Base-by-base conservation (phyloP, 2,797 vertebrate species). In the Chloroceryle inda region DNA sequence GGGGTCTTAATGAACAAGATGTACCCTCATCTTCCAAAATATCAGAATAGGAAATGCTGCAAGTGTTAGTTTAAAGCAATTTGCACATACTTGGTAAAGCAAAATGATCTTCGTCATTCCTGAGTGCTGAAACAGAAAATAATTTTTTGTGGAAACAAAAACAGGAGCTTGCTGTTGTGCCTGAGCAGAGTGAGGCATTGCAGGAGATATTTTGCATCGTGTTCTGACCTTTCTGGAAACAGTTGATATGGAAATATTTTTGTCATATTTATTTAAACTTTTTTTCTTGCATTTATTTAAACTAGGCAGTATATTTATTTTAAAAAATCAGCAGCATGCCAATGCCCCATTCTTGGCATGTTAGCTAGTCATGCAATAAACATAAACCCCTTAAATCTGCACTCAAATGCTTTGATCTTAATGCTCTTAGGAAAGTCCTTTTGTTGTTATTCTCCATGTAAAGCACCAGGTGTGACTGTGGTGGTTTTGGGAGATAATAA, bases 51-150 rank as follows among this genome's bases (percentile, higher is more conserved):
- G 44, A 80, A 61, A 68, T 8, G 11, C 45, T 71, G 37, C 10
- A 38, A 85, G 61, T 22, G 21, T 64, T 91, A 62, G 31, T 82
- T 71, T 61, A 71, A 72, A 91, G 75, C 62, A 85, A 47, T 80
- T 83, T 77, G 38, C 61, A 42, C 0, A 0, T 49, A 66, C 21
- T 74, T 85, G 37, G 29, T 91, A 55, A 83, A 83, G 56, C 17
- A 71, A 62, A 79, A 45, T 62, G 2, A 44, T 76, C 35, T 40
- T 75, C 2, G 0, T 72, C 45, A 7, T 78, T 87, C 45, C 47
- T 91, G 59, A 68, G 58, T 61, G 89, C 91, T 95, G 95, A 88
- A 96, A 92, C 15, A 83, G 64, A 93, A 75, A 94, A 76, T 20
- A 85, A 63, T 8, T 45, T 40, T 38, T 49, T 55, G n/a, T 84